Evolutionary conservation across 2,113 vertebrate species (phyloP).

Genomic region (Coreoperca whiteheadi): DNA sequence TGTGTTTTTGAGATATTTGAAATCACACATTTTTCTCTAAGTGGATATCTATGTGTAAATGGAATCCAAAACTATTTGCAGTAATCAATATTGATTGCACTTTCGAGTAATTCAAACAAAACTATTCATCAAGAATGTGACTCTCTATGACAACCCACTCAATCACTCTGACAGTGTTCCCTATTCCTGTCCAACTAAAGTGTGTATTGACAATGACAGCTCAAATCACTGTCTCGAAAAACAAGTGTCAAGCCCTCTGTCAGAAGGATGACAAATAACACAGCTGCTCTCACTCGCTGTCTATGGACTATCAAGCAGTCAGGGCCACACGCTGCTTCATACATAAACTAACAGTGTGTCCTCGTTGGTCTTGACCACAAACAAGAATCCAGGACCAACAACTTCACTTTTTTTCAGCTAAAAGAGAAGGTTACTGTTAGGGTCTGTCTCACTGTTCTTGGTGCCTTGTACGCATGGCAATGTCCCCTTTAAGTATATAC

Average conservation of each 20-base stretch:
- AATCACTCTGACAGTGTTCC: conserved; percentile 39
- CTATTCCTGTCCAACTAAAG: conserved; percentile 4
- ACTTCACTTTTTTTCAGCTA: background rate
- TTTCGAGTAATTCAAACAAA: conserved; percentile 38
- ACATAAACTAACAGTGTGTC: conserved; percentile 1
- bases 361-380: background rate
- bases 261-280: conserved; percentile 49
- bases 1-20: background rate
- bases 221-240: conserved; percentile 44
- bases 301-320: conserved; percentile 10
- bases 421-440: background rate
- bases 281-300: conserved; percentile 10
- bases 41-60: background rate
- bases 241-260: conserved; percentile 50
- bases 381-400: background rate
- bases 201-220: conserved; percentile 55
- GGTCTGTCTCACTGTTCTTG: conserved; percentile 1
- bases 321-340: background rate
- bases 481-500: background rate
- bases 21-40: background rate
- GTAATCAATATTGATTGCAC: conserved; percentile 21
- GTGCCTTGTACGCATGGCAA: background rate
- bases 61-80: background rate
- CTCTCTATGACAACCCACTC: conserved; percentile 34
- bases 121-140: conserved; percentile 4